phyloP scores from a whole-genome alignment of 37 sponge, comb jelly and placozoan species.

The Agelas oroides region DNA sequence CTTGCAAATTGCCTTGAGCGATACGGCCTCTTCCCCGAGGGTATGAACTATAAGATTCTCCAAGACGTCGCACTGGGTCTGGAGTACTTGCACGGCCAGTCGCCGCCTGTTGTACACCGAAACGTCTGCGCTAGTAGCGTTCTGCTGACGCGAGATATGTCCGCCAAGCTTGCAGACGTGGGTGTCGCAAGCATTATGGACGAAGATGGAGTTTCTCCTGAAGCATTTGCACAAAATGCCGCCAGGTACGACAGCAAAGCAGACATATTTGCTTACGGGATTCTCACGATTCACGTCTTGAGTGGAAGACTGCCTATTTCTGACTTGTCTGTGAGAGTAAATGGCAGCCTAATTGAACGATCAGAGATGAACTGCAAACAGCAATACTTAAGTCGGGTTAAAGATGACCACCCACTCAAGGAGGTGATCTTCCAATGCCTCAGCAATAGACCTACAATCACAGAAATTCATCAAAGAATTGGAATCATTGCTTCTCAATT shows the following conservation, averaged over 20 bases:
- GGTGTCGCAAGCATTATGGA: conserved; percentile 11
- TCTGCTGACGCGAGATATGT: conserved; percentile 23
- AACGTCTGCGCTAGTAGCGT: conserved; percentile 43
- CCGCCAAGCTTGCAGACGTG: conserved; percentile 52
- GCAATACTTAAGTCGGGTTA: background rate
- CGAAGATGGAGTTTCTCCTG: background rate
- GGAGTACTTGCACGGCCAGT: conserved; percentile 43
- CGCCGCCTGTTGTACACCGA: conserved; percentile 28
- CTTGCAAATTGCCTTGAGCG: conserved; percentile 18
- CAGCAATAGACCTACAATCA: background rate
- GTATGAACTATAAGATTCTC: conserved; percentile 30
- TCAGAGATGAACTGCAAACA: background rate
- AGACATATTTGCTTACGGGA: conserved; percentile 50
- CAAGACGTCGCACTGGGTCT: conserved; percentile 53
- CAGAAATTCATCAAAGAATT: background rate
- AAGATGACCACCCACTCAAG: conserved; percentile 9
- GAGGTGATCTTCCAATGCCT: conserved; percentile 12
- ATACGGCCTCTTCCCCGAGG: conserved; percentile 33
- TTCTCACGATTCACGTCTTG: conserved; percentile 36
- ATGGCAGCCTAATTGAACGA: background rate
- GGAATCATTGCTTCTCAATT: background rate
- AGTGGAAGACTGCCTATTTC: conserved; percentile 8
- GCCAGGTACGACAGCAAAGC: conserved; percentile 4
- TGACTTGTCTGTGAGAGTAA: background rate
- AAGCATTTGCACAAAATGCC: background rate